These are phyloP conservation scores for Meganola albula DNA, from an alignment of 2,888 invertebrate species.

Conservation along the genomic window DNA sequence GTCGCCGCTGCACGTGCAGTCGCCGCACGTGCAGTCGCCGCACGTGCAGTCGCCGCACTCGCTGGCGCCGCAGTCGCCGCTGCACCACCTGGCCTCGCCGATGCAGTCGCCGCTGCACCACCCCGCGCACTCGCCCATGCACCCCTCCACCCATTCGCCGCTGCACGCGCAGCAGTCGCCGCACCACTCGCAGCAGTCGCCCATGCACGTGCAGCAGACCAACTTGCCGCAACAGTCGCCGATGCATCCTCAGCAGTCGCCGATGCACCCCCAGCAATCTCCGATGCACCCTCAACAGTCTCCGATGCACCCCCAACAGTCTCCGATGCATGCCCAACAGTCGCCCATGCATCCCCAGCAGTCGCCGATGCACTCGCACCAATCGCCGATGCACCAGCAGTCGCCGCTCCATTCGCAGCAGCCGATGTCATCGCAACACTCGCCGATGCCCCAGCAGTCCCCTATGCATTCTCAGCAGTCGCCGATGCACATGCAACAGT, in stretches of 20 bases:
- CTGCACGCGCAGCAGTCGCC: conserved; percentile 61
- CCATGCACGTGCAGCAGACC: conserved; percentile 56
- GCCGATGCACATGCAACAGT: conserved; percentile 51
- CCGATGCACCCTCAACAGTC: conserved; percentile 49
- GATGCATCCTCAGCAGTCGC: conserved; percentile 54
- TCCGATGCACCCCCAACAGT: conserved; percentile 49
- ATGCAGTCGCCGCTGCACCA: conserved; percentile 65
- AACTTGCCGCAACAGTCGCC: conserved; percentile 46
- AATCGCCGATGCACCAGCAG: conserved; percentile 46
- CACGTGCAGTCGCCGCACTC: too few relatives aligned
- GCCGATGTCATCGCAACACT: conserved; percentile 43
- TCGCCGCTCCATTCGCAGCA: conserved; percentile 56
- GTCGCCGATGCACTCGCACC: conserved; percentile 43
- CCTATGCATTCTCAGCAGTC: conserved; percentile 51
- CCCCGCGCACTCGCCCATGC: conserved; percentile 55
- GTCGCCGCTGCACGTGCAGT: conserved; percentile 63
- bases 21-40: conserved; percentile 58
- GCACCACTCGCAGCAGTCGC: conserved; percentile 59
- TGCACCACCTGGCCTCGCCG: conserved; percentile 50
- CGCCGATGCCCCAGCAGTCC: conserved; percentile 41
- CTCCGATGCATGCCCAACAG: conserved; percentile 50
- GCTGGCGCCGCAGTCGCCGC: conserved; percentile 46
- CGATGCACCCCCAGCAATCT: conserved; percentile 54
- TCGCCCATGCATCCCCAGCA: conserved; percentile 54
- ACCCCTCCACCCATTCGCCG: conserved; percentile 59